A percentile compares a stretch with the other conserved stretches of the same genome.
Evolutionary conservation across 1,140 invertebrate genomes (phyloP).

Genomic region (Leucophenga varia): DNA sequence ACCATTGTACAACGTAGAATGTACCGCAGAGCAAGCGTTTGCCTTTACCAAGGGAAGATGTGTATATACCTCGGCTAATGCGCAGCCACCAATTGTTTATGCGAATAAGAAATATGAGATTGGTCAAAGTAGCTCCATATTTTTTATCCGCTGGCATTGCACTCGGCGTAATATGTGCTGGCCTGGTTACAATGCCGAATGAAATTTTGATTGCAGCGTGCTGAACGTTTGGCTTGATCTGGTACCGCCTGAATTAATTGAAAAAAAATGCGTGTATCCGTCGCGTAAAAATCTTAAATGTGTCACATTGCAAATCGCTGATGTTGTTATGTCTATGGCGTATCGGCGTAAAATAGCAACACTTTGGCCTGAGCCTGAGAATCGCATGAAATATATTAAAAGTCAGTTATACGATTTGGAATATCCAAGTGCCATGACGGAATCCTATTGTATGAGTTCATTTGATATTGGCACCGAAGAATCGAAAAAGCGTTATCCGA

Average conservation of each 20-base stretch:
- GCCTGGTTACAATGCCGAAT: constrained; percentile 82
- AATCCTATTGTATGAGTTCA: constrained; percentile 14
- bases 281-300: constrained; percentile 80
- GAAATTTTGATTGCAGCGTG: constrained; percentile 86
- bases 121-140: constrained; percentile 92
- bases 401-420: constrained; percentile 7
- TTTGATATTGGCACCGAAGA: constrained; percentile 22
- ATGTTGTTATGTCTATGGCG: constrained; percentile 64
- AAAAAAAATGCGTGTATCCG: constrained; percentile 87
- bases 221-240: constrained; percentile 77
- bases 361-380: constrained; percentile 26
- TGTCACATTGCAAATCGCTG: constrained; percentile 85
- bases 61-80: constrained; percentile 89
- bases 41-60: constrained; percentile 72
- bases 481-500: no score
- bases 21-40: constrained; percentile 91
- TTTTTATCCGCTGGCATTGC: constrained; percentile 92
- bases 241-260: constrained; percentile 82
- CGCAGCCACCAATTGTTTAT: constrained; percentile 76
- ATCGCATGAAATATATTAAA: constrained; percentile 22
- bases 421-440: background rate
- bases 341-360: constrained; percentile 25
- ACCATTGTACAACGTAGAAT: constrained; percentile 91
- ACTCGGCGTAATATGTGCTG: constrained; percentile 77
- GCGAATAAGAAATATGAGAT: constrained; percentile 78